Evolutionary conservation across 2,888 invertebrate genomes (phyloP), one percentile per base, ranked within the genome.

Genomic region (Camponotus fellah): DNA sequence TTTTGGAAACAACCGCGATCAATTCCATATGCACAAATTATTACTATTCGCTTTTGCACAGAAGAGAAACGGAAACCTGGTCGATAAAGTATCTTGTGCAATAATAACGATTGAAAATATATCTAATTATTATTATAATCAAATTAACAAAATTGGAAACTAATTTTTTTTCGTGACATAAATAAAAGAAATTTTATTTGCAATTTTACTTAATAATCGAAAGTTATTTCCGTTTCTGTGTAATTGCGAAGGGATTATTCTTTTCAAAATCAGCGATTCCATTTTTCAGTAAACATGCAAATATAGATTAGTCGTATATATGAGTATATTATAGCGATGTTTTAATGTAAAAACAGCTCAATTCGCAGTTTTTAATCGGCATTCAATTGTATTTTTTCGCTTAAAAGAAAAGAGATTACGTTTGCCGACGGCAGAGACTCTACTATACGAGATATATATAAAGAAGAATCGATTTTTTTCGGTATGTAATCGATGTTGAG

Each of bases 1-100:
- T 82, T 82, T 65, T 82, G 81, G 82, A 84, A 89, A 77, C 74
- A 64, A 62, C 84, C 53, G 58, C 83, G 66, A 74, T 81, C 83
- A 56, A 69, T 81, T 85, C 17, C 26, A 6, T 81, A 49, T n/a
- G 17, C 80, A 68, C 56, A 10, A 8, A 69, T 37, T n/a, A 37
- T 37, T 26, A 56, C 34, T 5, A 8, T 46, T 79, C 75, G 12
- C 60, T 46, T 17, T 74, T 26, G 37, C 79, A 46, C 79, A 74
- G 43, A 46, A 79, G 46, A 37, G 26, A 34, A 46, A 46, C 34
- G 4, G 40, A 32, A 12, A n/a, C 14, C 17, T 53, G 17, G 0
- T 9, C 12, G 10, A 76, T 34, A 26, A 56, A n/a, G 14, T 37
- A 32, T 17, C 14, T 46, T 6, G 4, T 14, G 40, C 17, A 17